These are phyloP conservation scores for Odocoileus hemionus DNA, from an alignment of 2,113 vertebrate genomes.

Conservation along the genomic window DNA sequence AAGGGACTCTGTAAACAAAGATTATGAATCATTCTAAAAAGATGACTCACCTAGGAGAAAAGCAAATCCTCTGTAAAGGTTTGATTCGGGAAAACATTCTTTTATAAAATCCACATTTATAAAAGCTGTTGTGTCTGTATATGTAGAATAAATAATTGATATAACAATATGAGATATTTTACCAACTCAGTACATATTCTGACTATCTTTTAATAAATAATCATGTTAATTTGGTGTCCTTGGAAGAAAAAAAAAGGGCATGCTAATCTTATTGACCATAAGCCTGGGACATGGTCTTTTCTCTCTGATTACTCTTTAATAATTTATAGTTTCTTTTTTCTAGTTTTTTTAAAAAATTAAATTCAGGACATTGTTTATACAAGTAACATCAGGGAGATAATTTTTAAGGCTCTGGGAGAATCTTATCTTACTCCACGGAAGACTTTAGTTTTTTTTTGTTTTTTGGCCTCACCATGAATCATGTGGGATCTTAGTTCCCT, in stretches of 20 bases:
- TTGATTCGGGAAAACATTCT: background rate
- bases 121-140: background rate
- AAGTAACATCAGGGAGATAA: background rate
- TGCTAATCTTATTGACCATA: background rate
- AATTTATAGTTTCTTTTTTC: background rate
- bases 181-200: background rate
- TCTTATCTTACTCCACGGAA: background rate
- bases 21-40: slow-evolving; percentile 29
- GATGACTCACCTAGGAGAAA: slow-evolving; percentile 29
- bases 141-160: background rate
- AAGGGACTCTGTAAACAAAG: background rate
- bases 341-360: background rate
- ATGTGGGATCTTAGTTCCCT: background rate
- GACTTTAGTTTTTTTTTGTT: background rate
- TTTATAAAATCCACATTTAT: background rate
- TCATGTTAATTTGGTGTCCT: background rate
- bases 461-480: background rate
- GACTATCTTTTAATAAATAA: background rate
- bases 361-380: background rate
- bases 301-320: background rate
- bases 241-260: background rate
- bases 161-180: background rate
- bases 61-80: background rate
- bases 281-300: background rate
- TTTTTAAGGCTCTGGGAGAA: background rate